Base-by-base conservation (phyloP, 2,113 vertebrate species). In the Xenopus borealis region DNA sequence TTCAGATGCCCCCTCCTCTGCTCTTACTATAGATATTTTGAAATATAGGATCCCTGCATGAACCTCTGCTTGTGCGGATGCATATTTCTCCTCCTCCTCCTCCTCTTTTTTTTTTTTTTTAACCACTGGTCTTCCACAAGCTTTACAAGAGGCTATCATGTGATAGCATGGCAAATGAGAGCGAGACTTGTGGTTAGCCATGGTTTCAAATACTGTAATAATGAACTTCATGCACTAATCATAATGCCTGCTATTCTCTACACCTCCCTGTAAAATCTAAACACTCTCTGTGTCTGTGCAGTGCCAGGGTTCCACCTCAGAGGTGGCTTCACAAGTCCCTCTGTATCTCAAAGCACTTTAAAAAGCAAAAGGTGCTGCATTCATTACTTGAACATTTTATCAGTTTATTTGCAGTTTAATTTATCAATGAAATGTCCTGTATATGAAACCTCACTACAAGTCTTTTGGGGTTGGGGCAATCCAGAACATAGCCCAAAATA, bases 361-460 rank as follows among this genome's bases (percentile, higher is more conserved):
- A 69, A 9, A 57, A 16, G 57, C 17, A 69, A 40, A 70, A 64
- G 74, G 67, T 77, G 67, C 74, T 70, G 63, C 27, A 52, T 20
- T 53, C 46, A 75, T 57, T 75, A 75, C 72, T 75, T 75, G 72
- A 75, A 75, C 57, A 53, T 55, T 53, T 69, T 62, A 30, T 45
- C 53, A 67, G 17, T 62, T 62, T 67, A 20, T 44, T 64, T 18
- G 33, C 63, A 18, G 12, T 14, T 66, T 46, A n/a, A 33, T 18
- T 66, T 17, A 18, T 66, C 27, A 64, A 17, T n/a, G 8, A 66
- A 66, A 27, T 27, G 3, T 27, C 23, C 23, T 27, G 23, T 27
- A 1, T 33, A 3, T 17, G 13, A 11, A 6, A 40, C 33, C 14
- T 50, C 47, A 50, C 47, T 50, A 50, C 47, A 50, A 12, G 14